phyloP scores from a whole-genome alignment of 1,140 invertebrate species.

The Drosophila ercepeae region DNA sequence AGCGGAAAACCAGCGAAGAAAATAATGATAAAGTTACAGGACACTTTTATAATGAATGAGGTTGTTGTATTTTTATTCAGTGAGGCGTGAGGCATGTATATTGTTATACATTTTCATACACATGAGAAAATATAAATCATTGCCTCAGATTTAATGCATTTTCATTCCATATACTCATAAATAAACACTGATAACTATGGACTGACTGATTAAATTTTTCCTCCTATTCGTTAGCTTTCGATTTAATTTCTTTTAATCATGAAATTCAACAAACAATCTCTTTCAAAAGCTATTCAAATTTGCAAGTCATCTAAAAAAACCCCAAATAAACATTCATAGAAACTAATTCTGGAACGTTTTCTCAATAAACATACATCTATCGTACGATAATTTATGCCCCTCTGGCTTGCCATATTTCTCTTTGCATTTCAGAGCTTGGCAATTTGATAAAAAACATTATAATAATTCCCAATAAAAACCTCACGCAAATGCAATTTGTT shows the following conservation, averaged over 20 bases:
- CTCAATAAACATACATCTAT: constrained; percentile 11
- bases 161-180: too few relatives aligned
- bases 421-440: not conserved
- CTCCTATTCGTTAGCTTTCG: not conserved
- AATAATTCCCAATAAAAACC: constrained; percentile 6
- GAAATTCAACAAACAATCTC: constrained; percentile 14
- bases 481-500: constrained; percentile 32
- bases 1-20: not conserved
- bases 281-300: not conserved
- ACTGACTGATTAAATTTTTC: not conserved
- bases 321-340: not conserved
- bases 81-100: too few relatives aligned
- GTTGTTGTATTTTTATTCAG: not conserved
- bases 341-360: constrained; percentile 17
- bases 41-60: not conserved
- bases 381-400: constrained; percentile 27
- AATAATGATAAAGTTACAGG: constrained; percentile 1
- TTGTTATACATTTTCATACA: too few relatives aligned
- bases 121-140: too few relatives aligned
- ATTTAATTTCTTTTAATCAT: constrained; percentile 13
- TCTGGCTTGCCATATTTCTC: constrained; percentile 1
- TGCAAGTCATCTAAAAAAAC: constrained; percentile 2
- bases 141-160: too few relatives aligned
- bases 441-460: constrained; percentile 34
- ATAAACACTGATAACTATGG: constrained; percentile 1